Percentiles rank a stretch among this genome's conserved stretches.
Evolutionary conservation across 2,797 vertebrate genomes (phyloP).

Genomic region (Xiphorhynchus erythropygius): DNA sequence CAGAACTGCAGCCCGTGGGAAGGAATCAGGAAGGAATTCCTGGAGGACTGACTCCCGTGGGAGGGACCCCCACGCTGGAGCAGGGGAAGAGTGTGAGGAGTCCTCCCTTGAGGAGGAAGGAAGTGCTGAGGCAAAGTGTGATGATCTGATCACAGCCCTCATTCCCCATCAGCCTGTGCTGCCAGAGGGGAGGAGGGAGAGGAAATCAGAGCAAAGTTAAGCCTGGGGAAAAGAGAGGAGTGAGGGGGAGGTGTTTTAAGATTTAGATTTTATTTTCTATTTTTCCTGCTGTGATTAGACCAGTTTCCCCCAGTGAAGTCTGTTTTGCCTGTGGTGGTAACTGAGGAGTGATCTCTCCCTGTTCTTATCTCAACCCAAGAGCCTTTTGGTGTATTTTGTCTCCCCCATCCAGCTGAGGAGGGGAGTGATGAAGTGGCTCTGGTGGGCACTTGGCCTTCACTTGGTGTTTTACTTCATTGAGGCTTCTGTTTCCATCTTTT

Average conservation of each 20-base stretch:
- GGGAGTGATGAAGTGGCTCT: neutral
- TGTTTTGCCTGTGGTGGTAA: rapidly evolving
- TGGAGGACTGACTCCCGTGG: neutral
- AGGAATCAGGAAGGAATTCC: neutral
- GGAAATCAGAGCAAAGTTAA: neutral
- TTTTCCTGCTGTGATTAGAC: neutral
- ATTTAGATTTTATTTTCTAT: neutral
- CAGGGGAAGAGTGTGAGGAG: neutral
- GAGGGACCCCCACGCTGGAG: neutral
- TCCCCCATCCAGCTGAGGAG: neutral
- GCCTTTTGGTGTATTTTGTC: neutral
- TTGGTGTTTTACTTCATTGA: neutral
- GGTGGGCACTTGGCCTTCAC: neutral
- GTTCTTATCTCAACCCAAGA: rapidly evolving
- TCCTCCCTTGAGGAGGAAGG: too few species aligned
- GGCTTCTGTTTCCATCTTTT: neutral
- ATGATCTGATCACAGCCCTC: neutral
- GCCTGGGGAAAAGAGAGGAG: neutral
- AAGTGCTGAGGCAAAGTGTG: neutral
- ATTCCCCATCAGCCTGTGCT: neutral
- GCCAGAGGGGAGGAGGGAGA: neutral
- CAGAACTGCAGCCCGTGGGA: neutral
- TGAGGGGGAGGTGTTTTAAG: neutral
- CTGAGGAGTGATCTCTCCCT: neutral
- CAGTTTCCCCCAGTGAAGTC: neutral